Percentiles rank a stretch among this genome's conserved stretches.
Evolutionary conservation across 2,888 invertebrate genomes (phyloP).

Genomic region (Microdon myrmicae): DNA sequence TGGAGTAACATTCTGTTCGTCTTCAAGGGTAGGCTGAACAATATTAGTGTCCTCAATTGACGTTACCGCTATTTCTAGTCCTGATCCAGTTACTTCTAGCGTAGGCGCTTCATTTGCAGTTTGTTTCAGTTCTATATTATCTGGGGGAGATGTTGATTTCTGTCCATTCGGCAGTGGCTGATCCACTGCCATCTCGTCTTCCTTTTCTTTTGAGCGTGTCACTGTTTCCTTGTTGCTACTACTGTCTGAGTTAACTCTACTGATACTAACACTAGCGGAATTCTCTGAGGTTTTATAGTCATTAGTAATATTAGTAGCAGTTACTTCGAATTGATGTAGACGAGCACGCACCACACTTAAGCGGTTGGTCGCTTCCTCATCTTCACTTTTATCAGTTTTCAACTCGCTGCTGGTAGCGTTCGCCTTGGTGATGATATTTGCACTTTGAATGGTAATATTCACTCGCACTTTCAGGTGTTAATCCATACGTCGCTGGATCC

Average conservation of each 20-base stretch:
- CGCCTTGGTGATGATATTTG: too few species aligned
- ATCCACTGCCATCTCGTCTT: conserved; percentile 11
- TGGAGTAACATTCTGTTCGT: conserved; percentile 9
- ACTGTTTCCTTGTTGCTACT: conserved; percentile 26
- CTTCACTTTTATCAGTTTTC: conserved; percentile 37
- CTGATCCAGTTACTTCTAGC: conserved; percentile 20
- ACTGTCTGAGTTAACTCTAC: conserved; percentile 44
- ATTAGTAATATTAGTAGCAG: conserved; percentile 55
- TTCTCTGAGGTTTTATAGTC: conserved; percentile 48
- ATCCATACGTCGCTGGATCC: too few species aligned
- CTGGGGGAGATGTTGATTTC: conserved; percentile 5
- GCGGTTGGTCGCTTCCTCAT: conserved; percentile 55
- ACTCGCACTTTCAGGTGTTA: too few species aligned
- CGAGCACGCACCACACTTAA: conserved; percentile 60
- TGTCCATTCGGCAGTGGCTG: conserved; percentile 7
- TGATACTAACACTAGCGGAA: conserved; percentile 32
- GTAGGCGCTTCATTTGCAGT: conserved; percentile 49
- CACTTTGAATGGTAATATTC: too few species aligned
- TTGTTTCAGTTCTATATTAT: conserved; percentile 24
- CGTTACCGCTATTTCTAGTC: conserved; percentile 13
- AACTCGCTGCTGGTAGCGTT: conserved; percentile 37
- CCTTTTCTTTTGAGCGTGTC: conserved; percentile 24
- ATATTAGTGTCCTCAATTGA: conserved; percentile 22
- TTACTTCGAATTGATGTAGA: conserved; percentile 61
- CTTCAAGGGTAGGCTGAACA: conserved; percentile 6